Conservation (phyloP, 2,888 invertebrate species). For the Ophion costatus region DNA sequence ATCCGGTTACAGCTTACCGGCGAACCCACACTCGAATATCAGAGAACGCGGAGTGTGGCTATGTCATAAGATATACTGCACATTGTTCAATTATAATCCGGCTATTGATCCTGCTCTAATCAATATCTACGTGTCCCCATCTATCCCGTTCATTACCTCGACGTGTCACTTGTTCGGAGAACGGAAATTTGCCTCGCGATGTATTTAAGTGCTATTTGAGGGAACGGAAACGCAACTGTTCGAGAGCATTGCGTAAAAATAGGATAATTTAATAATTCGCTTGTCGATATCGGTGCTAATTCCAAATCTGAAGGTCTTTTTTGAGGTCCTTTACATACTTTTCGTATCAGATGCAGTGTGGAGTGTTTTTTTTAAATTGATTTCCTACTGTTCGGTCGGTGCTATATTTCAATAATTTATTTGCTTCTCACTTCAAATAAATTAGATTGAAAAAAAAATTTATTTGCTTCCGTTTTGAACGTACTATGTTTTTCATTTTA, state of each 20-base stretch:
- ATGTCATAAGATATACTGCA: slow-evolving; percentile 6
- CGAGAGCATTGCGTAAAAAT: not conserved
- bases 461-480: too few species aligned
- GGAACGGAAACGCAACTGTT: not conserved
- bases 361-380: too few species aligned
- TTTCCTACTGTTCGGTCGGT: too few species aligned
- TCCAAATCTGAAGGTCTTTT: too few species aligned
- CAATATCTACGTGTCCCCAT: not conserved
- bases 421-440: too few species aligned
- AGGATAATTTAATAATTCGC: not conserved
- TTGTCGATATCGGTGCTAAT: not conserved
- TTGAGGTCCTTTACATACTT: too few species aligned
- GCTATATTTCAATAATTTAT: too few species aligned
- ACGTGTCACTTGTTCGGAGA: not conserved
- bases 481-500: too few species aligned
- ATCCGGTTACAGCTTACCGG: slow-evolving; percentile 49
- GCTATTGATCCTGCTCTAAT: slow-evolving; percentile 11
- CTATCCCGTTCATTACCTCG: not conserved
- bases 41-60: slow-evolving; percentile 2
- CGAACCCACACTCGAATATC: slow-evolving; percentile 41
- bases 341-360: too few species aligned
- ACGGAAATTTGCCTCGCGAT: not conserved
- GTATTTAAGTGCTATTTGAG: not conserved
- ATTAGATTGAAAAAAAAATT: too few species aligned
- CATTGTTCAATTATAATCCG: slow-evolving; percentile 34